Percentiles rank a stretch among this genome's conserved stretches.
These are phyloP conservation scores for Balaenoptera acutorostrata DNA, from an alignment of 2,113 vertebrate genomes.

Conservation along the genomic window DNA sequence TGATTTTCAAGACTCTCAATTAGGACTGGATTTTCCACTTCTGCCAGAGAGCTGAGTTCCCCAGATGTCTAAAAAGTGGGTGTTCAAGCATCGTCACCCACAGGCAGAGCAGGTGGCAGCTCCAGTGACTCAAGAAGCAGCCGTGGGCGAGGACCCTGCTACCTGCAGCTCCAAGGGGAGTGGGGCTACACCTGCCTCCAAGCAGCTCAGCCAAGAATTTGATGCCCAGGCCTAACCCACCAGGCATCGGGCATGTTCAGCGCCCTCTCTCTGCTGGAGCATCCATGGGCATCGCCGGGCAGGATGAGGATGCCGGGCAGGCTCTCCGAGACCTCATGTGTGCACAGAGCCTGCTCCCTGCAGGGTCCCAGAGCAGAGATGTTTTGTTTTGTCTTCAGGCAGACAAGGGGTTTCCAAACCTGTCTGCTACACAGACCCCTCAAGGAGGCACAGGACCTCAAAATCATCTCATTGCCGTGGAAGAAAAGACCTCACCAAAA, in stretches of 20 bases:
- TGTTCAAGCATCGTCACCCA: neutral
- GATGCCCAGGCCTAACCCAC: accelerated
- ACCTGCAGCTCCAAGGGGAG: accelerated
- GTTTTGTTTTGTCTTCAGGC: accelerated
- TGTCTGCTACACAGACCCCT: neutral
- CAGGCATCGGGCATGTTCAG: accelerated
- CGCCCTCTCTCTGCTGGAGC: neutral
- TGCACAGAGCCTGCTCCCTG: too few relatives aligned
- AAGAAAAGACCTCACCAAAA: neutral
- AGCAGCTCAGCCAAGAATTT: accelerated
- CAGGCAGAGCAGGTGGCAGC: neutral
- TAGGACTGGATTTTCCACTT: neutral
- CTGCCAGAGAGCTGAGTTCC: neutral
- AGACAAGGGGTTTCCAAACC: neutral
- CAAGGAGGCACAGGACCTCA: accelerated
- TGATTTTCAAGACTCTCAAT: neutral
- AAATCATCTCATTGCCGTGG: neutral
- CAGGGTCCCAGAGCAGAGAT: too few relatives aligned
- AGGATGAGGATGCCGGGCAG: accelerated
- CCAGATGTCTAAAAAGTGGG: too few relatives aligned
- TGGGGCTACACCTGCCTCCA: accelerated
- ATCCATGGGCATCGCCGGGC: accelerated
- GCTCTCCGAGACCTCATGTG: accelerated
- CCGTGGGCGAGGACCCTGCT: accelerated
- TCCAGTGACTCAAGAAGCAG: too few relatives aligned